Conservation (phyloP, 1,140 invertebrate genomes). For the Bemisia tabaci region DNA sequence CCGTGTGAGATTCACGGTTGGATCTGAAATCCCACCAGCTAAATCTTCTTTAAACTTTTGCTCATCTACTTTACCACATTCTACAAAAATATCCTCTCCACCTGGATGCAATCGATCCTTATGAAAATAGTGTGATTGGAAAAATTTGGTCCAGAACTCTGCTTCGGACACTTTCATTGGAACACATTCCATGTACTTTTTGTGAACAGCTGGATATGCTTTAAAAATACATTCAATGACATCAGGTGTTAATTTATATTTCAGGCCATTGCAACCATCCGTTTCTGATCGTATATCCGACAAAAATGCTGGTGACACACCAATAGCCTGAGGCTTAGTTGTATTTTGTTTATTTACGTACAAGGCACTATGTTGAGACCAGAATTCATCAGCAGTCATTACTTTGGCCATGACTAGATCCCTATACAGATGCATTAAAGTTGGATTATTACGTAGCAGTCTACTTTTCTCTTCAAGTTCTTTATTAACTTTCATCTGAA, state of each 20-base stretch:
- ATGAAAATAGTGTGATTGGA: constrained; percentile 99
- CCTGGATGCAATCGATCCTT: constrained; percentile 79
- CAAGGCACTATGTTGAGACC: constrained; percentile 69
- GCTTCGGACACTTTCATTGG: constrained; percentile 88
- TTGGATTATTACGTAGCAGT: constrained; percentile 68
- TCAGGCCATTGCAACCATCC: constrained; percentile 91
- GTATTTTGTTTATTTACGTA: constrained; percentile 57
- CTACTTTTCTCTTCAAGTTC: constrained; percentile 82
- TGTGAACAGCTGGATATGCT: constrained; percentile 96
- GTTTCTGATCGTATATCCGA: constrained; percentile 82
- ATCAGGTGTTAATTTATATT: constrained; percentile 94
- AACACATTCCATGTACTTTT: constrained; percentile 93
- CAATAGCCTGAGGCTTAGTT: constrained; percentile 60
- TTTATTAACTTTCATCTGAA: constrained; percentile 84
- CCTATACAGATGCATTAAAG: constrained; percentile 69
- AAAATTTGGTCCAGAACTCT: constrained; percentile 99
- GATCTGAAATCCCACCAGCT: not conserved
- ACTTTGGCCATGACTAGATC: constrained; percentile 91
- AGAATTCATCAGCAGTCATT: constrained; percentile 91
- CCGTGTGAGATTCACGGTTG: not conserved
- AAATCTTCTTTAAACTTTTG: constrained; percentile 61
- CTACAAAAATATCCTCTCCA: constrained; percentile 86
- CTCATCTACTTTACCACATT: constrained; percentile 93
- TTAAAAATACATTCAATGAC: constrained; percentile 97
- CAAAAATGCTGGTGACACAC: constrained; percentile 75